These are phyloP conservation scores for Sebastes taczanowskii DNA, from an alignment of 2,797 vertebrate genomes.

Conservation along the genomic window DNA sequence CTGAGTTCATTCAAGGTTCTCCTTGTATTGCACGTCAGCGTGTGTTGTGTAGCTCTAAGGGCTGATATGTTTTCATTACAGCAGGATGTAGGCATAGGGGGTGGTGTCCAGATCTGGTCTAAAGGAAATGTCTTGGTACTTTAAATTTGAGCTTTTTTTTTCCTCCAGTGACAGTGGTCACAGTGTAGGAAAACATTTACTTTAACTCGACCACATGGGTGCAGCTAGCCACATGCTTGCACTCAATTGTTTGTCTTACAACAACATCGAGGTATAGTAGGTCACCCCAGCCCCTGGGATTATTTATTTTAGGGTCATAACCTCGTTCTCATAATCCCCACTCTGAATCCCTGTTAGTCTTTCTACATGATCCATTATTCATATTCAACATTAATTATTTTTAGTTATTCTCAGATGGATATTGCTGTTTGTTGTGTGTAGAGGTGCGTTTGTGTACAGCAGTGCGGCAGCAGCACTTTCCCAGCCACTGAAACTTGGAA, in stretches of 20 bases:
- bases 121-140: constrained; percentile 4
- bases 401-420: no score
- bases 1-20: constrained; percentile 24
- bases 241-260: background rate
- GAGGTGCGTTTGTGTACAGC: no score
- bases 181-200: background rate
- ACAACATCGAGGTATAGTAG: background rate
- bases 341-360: background rate
- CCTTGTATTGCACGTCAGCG: constrained; percentile 2
- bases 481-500: no score
- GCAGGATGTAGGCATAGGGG: constrained; percentile 5
- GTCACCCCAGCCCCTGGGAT: background rate
- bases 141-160: background rate
- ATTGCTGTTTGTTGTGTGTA: no score
- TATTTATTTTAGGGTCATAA: background rate
- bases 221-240: background rate
- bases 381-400: no score
- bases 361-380: background rate
- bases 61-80: constrained; percentile 47
- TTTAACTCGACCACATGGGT: background rate
- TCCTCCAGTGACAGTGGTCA: constrained; percentile 11
- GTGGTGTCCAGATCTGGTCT: background rate
- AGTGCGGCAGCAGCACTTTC: no score
- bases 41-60: constrained; percentile 40
- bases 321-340: background rate